These are phyloP conservation scores for Microtus ochrogaster DNA, from an alignment of 2,113 vertebrate species.

Conservation along the genomic window DNA sequence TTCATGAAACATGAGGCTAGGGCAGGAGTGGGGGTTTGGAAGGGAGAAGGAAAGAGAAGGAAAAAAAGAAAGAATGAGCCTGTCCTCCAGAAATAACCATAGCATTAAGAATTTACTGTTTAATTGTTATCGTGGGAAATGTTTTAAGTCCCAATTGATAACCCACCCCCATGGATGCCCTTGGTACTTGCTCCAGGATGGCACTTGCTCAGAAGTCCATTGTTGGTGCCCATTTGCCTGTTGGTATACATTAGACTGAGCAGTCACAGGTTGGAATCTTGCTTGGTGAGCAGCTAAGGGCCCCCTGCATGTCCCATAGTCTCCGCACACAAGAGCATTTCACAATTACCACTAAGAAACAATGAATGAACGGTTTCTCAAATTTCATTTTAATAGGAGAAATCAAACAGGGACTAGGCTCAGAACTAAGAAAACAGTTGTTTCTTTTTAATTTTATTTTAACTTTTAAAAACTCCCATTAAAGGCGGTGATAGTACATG, in stretches of 20 bases:
- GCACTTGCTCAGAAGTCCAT: not conserved
- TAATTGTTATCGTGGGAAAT: not conserved
- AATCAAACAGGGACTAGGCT: not conserved
- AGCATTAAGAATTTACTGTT: not conserved
- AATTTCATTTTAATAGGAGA: conserved; percentile 30
- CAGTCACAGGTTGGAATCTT: conserved; percentile 17
- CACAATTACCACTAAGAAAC: conserved; percentile 22
- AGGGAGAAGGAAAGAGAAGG: not conserved
- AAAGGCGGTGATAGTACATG: too few relatives aligned
- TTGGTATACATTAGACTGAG: not conserved
- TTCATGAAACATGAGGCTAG: not conserved
- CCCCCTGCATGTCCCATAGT: not conserved
- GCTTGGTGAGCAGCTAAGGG: conserved; percentile 53
- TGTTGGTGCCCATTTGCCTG: not conserved
- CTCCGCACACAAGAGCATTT: conserved; percentile 36
- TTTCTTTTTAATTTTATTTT: not conserved
- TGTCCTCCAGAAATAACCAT: not conserved
- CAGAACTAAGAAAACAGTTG: conserved; percentile 26
- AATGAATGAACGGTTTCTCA: not conserved
- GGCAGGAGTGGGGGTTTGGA: not conserved
- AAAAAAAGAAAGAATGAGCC: not conserved
- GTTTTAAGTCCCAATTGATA: not conserved
- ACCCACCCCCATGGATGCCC: not conserved
- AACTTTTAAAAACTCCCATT: not conserved
- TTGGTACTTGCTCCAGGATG: not conserved